These are phyloP conservation scores for Pampusana beccarii DNA, from an alignment of 2,113 vertebrate genomes.

Conservation along the genomic window DNA sequence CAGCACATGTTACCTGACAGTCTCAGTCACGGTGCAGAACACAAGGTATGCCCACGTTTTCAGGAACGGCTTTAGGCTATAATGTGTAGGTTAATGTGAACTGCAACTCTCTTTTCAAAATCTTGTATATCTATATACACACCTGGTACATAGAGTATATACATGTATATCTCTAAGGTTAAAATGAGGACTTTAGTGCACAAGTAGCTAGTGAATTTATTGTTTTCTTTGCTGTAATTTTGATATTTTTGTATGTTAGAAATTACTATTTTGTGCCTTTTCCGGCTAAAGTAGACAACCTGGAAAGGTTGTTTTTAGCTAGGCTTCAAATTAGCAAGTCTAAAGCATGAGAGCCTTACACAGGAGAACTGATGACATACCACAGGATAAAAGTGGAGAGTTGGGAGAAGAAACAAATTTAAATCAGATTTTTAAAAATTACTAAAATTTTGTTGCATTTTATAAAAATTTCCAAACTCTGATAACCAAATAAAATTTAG, in stretches of 20 bases:
- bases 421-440: background rate
- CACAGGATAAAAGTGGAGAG: background rate
- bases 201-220: background rate
- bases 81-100: background rate
- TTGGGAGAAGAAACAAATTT: background rate
- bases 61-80: background rate
- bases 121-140: background rate
- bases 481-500: background rate
- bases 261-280: background rate
- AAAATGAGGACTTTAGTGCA: background rate
- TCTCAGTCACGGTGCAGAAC: background rate
- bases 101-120: background rate
- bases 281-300: background rate
- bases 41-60: background rate
- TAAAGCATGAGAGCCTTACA: background rate
- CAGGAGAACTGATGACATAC: background rate
- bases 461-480: background rate
- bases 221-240: background rate
- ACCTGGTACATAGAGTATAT: background rate
- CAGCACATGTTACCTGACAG: accelerated
- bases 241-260: background rate
- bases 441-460: background rate
- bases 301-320: background rate
- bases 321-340: background rate
- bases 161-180: background rate